phyloP scores from a whole-genome alignment of 2,888 invertebrate species.

The Drosophila koepferae region DNA sequence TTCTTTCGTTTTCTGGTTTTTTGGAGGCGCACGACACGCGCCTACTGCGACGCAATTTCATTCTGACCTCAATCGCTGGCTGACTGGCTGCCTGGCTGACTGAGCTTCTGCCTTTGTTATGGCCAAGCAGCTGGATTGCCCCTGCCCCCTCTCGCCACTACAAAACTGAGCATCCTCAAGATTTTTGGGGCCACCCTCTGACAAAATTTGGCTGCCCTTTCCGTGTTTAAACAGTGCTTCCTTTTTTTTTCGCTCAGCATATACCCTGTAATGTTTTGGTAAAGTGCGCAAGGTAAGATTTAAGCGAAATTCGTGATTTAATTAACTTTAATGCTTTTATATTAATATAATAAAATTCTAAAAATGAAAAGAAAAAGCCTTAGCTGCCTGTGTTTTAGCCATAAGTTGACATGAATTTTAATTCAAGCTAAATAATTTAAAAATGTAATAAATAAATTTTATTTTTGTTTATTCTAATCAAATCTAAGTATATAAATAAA shows the following conservation, averaged over 20 bases:
- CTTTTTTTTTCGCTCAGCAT: background rate
- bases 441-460: too few species aligned
- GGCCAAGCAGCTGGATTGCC: background rate
- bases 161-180: constrained; percentile 1
- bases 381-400: too few species aligned
- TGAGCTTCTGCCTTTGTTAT: constrained; percentile 42
- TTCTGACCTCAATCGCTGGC: constrained; percentile 67
- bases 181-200: constrained; percentile 31
- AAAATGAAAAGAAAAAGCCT: too few species aligned
- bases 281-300: background rate
- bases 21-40: constrained; percentile 54
- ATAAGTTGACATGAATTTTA: too few species aligned
- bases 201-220: constrained; percentile 37
- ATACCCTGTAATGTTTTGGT: background rate
- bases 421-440: too few species aligned
- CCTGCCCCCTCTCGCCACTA: background rate
- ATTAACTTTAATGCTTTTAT: background rate
- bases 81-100: background rate
- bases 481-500: too few species aligned
- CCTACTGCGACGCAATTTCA: constrained; percentile 70
- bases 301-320: background rate
- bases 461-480: too few species aligned
- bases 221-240: constrained; percentile 41
- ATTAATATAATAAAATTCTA: too few species aligned
- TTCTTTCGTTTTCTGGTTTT: background rate